These are phyloP conservation scores for Ornithorhynchus anatinus DNA, from an alignment of 2,113 vertebrate genomes.

Conservation along the genomic window DNA sequence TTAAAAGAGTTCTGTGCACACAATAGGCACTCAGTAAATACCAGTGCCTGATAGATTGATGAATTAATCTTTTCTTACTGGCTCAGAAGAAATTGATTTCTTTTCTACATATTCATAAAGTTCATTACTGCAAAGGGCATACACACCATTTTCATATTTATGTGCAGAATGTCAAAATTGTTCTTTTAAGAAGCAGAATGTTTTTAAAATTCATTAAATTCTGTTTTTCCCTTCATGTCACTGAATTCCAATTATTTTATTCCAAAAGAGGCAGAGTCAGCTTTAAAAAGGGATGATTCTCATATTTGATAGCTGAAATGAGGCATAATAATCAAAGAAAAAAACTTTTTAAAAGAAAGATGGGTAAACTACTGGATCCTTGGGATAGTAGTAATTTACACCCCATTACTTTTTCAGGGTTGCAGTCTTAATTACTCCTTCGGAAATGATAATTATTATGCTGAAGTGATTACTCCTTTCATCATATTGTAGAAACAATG, in stretches of 20 bases:
- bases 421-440: slow-evolving; percentile 47
- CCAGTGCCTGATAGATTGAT: too few species aligned
- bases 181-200: background rate
- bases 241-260: slow-evolving; percentile 44
- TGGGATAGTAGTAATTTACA: slow-evolving; percentile 40
- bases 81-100: slow-evolving; percentile 3
- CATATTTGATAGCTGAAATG: slow-evolving; percentile 45
- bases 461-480: slow-evolving; percentile 45
- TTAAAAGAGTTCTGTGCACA: too few species aligned
- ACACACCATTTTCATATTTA: slow-evolving; percentile 16
- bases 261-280: slow-evolving; percentile 42
- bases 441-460: slow-evolving; percentile 44
- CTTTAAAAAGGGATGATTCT: slow-evolving; percentile 17
- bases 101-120: slow-evolving; percentile 39
- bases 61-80: background rate
- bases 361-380: slow-evolving; percentile 26
- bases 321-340: slow-evolving; percentile 43
- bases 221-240: background rate
- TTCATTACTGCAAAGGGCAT: background rate
- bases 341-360: slow-evolving; percentile 37
- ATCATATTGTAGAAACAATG: slow-evolving; percentile 35
- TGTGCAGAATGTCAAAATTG: background rate
- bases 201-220: slow-evolving; percentile 23
- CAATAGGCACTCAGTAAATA: too few species aligned
- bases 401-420: slow-evolving; percentile 31